Base-by-base conservation (phyloP, 2,888 invertebrate species). In the Argynnis bischoffii region DNA sequence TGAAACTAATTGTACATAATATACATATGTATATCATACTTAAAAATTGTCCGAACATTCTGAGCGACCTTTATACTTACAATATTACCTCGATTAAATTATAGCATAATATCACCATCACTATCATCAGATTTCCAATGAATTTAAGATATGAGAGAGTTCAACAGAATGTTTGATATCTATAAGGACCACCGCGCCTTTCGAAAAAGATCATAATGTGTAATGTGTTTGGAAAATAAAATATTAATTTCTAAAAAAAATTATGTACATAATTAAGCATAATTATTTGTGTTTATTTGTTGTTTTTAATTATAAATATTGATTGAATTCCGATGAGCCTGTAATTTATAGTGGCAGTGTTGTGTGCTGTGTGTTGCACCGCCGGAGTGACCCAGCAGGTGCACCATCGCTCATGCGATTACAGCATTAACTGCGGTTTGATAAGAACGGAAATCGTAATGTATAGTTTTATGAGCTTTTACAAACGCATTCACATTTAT, bases 391-490 rank as follows among this genome's bases (percentile, higher is more conserved):
- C 55, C n/a, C 59, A 26, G 53, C 67, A 55, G 67, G 35, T 55
- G 68, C 54, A 2, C 47, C 60, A 56, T 71, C 69, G 51, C 21
- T 71, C 70, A 66, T 48, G 51, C 66, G 70, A 71, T 71, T 66
- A 69, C 69, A 71, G 48, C 59, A 55, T 60, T 57, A 68, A 63
- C 56, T 63, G 63, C 66, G 47, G 26, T 54, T 54, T 35, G 65
- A 69, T 66, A 69, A 63, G 56, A 63, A 21, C 69, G 71, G 71
- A 71, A 66, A 71, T 64, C 57, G 71, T 71, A 71, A 69, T 67
- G 64, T 69, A 69, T 70, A 61, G 64, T 64, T 64, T 66, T 69
- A 73, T 69, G 69, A 69, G 57, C 57, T 66, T 67, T 67, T 72
- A 72, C 63, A 68, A 66, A 56, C 56, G 48, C 63, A 67, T 69